A percentile compares a stretch with the other conserved stretches of the same genome.
phyloP scores from a whole-genome alignment of 53 echinoderm and acorn worm species.

The Pentamera pediparva region DNA sequence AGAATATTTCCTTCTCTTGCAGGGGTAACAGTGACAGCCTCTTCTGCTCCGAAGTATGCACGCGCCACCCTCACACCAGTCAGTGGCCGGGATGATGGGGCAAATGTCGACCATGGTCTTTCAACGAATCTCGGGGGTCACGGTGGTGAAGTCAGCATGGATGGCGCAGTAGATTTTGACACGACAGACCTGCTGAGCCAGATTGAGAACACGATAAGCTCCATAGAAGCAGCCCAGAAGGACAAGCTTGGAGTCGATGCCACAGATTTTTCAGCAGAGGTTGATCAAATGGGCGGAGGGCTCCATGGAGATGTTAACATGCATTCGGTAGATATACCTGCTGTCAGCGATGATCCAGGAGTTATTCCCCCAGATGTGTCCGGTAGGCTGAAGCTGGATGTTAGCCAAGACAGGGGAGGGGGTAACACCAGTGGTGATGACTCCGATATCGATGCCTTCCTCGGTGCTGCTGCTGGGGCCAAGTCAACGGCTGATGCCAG shows the following conservation, averaged over 20 bases:
- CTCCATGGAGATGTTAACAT: background rate
- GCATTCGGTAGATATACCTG: background rate
- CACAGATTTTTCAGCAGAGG: background rate
- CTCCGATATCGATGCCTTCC: slow-evolving; percentile 23
- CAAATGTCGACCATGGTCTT: slow-evolving; percentile 16
- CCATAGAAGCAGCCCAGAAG: slow-evolving; percentile 23
- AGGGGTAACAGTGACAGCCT: slow-evolving; percentile 23
- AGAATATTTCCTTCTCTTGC: background rate
- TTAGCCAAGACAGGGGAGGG: slow-evolving; percentile 6
- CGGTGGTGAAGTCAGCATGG: too few species aligned
- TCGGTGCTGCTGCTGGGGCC: background rate
- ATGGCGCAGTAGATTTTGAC: background rate
- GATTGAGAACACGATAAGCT: slow-evolving; percentile 9
- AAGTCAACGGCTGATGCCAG: background rate
- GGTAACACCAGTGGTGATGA: too few species aligned
- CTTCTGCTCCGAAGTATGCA: slow-evolving; percentile 5
- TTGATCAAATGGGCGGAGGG: background rate
- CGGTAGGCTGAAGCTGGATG: slow-evolving; percentile 5
- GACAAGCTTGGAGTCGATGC: background rate
- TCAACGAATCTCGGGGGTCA: background rate
- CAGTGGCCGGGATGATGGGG: background rate
- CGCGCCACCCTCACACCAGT: background rate
- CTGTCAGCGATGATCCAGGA: background rate
- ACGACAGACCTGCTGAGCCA: slow-evolving; percentile 24
- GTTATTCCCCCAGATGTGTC: background rate